phyloP scores from a whole-genome alignment of 2,113 vertebrate genomes.

The Ailurus styani region DNA sequence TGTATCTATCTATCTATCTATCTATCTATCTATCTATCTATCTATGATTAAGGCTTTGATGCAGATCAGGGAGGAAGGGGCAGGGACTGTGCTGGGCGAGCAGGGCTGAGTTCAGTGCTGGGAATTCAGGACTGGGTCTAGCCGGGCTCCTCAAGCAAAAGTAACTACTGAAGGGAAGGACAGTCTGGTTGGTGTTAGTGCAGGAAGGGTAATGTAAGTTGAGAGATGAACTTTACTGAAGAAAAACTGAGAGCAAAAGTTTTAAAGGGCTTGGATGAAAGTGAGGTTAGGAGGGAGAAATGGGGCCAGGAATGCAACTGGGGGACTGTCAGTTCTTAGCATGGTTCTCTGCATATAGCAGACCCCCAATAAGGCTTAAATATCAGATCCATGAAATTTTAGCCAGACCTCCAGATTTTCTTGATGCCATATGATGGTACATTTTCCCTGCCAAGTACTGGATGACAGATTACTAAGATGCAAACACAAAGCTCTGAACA shows the following conservation, averaged over 20 bases:
- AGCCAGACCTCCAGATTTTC: neutral
- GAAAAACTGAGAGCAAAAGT: neutral
- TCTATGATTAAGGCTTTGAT: neutral
- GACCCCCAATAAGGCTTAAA: neutral
- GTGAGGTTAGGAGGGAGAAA: neutral
- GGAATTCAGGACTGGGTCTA: neutral
- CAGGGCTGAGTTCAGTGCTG: neutral
- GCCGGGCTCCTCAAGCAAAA: neutral
- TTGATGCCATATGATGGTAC: neutral
- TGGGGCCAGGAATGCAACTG: neutral
- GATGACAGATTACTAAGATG: neutral
- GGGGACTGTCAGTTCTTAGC: neutral
- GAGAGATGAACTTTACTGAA: neutral
- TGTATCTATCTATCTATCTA: neutral
- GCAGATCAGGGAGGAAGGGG: neutral
- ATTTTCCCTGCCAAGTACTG: slow-evolving; percentile 6
- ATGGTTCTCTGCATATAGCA: neutral
- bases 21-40: neutral
- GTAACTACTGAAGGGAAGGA: neutral
- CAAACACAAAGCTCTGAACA: neutral
- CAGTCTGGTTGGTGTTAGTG: neutral
- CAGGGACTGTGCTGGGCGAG: neutral
- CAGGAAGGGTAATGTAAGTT: neutral
- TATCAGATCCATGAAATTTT: neutral
- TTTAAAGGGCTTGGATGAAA: neutral